A percentile compares a stretch with the other conserved stretches of the same genome.
Evolutionary conservation across 2,113 vertebrate genomes (phyloP).

Genomic region (Zeus faber): DNA sequence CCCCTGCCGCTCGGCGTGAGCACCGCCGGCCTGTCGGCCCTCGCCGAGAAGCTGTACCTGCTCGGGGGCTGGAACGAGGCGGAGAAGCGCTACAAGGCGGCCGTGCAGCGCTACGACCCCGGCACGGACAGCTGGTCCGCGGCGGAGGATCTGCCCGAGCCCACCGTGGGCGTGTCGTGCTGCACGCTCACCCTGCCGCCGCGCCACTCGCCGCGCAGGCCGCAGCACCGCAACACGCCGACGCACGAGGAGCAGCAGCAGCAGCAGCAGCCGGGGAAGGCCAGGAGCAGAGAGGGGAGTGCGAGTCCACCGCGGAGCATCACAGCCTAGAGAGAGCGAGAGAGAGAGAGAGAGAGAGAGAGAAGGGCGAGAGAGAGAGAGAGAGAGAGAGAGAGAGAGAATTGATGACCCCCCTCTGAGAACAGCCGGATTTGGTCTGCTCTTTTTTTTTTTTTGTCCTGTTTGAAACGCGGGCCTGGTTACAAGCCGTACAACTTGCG

Average conservation of each 20-base stretch:
- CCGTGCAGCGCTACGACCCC: conserved; percentile 76
- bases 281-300: conserved; percentile 62
- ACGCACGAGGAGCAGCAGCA: conserved; percentile 50
- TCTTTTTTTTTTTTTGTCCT: too few species aligned
- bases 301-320: conserved; percentile 31
- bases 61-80: conserved; percentile 83
- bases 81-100: conserved; percentile 79
- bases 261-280: conserved; percentile 24
- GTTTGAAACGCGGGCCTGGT: too few species aligned
- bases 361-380: conserved; percentile 14
- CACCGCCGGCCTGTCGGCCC: conserved; percentile 74
- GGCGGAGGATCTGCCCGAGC: conserved; percentile 75
- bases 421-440: too few species aligned
- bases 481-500: too few species aligned
- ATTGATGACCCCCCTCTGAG: conserved; percentile 18
- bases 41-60: conserved; percentile 71
- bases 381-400: conserved; percentile 11
- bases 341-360: conserved; percentile 9
- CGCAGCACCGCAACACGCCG: conserved; percentile 69
- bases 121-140: conserved; percentile 75
- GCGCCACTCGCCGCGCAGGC: conserved; percentile 63
- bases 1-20: conserved; percentile 76
- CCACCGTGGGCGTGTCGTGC: conserved; percentile 82
- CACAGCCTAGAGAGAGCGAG: conserved; percentile 27
- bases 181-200: conserved; percentile 75